Percentiles rank a stretch among this genome's conserved stretches.
phyloP scores from a whole-genome alignment of 92 coral and sea anemone species.

The Epizoanthus fatuus region DNA sequence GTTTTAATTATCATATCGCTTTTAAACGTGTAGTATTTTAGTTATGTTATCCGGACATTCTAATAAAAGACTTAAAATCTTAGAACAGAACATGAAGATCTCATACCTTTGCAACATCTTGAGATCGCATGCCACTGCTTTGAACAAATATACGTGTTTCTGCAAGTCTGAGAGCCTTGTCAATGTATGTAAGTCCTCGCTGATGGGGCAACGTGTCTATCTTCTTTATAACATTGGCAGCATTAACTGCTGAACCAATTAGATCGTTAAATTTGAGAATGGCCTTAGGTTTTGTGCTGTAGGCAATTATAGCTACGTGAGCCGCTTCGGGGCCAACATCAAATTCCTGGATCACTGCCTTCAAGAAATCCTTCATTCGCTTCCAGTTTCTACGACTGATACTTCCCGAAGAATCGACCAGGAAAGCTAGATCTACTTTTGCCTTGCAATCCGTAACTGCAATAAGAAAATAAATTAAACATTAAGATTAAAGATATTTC shows the following conservation, averaged over 20 bases:
- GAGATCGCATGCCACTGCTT: conserved; percentile 26
- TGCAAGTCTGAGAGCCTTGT: conserved; percentile 38
- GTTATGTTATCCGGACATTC: too few relatives aligned
- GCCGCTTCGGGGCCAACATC: conserved; percentile 43
- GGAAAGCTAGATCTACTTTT: conserved; percentile 33
- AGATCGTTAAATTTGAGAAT: conserved; percentile 27
- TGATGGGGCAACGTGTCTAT: conserved; percentile 28
- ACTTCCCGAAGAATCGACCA: conserved; percentile 46
- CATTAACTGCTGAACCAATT: not conserved
- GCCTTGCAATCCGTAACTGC: conserved; percentile 35
- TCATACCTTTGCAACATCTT: conserved; percentile 46
- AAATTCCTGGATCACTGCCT: conserved; percentile 27
- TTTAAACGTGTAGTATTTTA: too few relatives aligned
- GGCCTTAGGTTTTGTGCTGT: conserved; percentile 19
- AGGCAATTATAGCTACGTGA: conserved; percentile 19
- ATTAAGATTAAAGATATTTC: not conserved
- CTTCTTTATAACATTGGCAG: not conserved
- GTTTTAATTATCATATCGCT: too few relatives aligned
- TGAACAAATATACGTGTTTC: conserved; percentile 18
- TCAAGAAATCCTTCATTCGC: conserved; percentile 37
- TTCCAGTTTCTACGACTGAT: conserved; percentile 48
- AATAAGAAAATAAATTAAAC: not conserved
- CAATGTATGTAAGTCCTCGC: conserved; percentile 37
- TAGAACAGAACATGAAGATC: too few relatives aligned
- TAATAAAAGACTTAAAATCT: too few relatives aligned